phyloP scores from a whole-genome alignment of 2,888 invertebrate genomes.

The Teleiodes luculella region DNA sequence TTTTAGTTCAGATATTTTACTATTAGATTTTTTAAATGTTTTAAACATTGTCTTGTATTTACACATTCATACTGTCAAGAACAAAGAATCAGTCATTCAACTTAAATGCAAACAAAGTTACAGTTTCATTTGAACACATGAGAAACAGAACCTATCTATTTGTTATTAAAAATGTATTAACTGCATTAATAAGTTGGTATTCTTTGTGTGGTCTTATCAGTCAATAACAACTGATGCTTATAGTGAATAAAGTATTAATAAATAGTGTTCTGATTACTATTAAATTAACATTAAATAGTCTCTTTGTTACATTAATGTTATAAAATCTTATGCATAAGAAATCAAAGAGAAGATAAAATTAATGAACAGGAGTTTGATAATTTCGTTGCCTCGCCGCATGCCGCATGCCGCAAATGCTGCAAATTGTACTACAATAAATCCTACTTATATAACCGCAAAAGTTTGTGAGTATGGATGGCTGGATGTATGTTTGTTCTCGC shows the following conservation, averaged over 20 bases:
- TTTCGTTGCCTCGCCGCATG: too few species aligned
- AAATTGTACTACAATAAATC: too few species aligned
- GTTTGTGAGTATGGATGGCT: too few species aligned
- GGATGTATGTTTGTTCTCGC: too few species aligned
- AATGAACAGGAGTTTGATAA: too few species aligned
- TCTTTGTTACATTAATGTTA: too few species aligned
- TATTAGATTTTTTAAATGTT: too few species aligned
- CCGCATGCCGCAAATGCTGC: too few species aligned
- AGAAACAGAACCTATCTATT: slow-evolving; percentile 23
- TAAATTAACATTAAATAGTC: neutral
- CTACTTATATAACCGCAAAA: too few species aligned
- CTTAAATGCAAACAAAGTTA: slow-evolving; percentile 31
- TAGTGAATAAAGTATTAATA: neutral
- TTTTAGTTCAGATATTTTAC: too few species aligned
- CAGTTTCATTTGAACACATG: slow-evolving; percentile 24
- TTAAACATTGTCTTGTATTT: neutral
- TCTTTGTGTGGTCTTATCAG: slow-evolving; percentile 31
- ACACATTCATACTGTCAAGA: slow-evolving; percentile 22
- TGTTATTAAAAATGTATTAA: slow-evolving; percentile 29
- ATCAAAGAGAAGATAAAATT: too few species aligned
- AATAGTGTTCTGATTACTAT: neutral
- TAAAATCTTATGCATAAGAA: too few species aligned
- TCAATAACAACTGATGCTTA: slow-evolving; percentile 16
- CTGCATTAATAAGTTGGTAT: slow-evolving; percentile 33
- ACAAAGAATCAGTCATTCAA: slow-evolving; percentile 38